These are phyloP conservation scores for Drosophila repleta DNA, from an alignment of 1,140 invertebrate species.

Conservation along the genomic window DNA sequence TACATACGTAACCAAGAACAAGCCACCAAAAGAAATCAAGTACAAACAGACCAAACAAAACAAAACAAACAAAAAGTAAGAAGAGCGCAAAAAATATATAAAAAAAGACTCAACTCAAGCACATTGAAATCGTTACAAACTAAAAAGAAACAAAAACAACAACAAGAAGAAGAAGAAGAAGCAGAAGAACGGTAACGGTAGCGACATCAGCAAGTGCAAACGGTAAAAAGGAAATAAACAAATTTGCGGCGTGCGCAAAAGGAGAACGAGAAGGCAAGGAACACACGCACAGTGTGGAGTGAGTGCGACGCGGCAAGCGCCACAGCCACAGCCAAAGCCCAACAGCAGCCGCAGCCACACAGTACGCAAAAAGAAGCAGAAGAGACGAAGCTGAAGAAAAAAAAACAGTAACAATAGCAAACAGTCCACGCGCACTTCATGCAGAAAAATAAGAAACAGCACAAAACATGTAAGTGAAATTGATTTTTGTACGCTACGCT, in stretches of 20 bases:
- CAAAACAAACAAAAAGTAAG: slow-evolving; percentile 11
- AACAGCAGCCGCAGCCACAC: slow-evolving; percentile 12
- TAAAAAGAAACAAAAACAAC: slow-evolving; percentile 7
- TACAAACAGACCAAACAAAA: slow-evolving; percentile 29
- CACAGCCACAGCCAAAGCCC: slow-evolving; percentile 33
- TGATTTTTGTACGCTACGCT: slow-evolving; percentile 52
- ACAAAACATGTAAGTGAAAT: slow-evolving; percentile 77
- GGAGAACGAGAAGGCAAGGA: not conserved
- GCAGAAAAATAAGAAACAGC: slow-evolving; percentile 70
- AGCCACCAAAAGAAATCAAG: slow-evolving; percentile 16
- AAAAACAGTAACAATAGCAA: slow-evolving; percentile 18
- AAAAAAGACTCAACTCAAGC: slow-evolving; percentile 13
- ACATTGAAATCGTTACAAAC: slow-evolving; percentile 16
- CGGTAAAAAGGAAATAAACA: slow-evolving; percentile 31
- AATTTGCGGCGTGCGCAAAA: slow-evolving; percentile 35
- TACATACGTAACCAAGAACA: slow-evolving; percentile 19
- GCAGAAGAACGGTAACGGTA: slow-evolving; percentile 8
- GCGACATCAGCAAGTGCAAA: slow-evolving; percentile 2
- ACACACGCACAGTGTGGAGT: slow-evolving; percentile 12
- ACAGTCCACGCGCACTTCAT: slow-evolving; percentile 55
- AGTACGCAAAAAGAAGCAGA: slow-evolving; percentile 7
- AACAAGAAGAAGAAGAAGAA: slow-evolving; percentile 1
- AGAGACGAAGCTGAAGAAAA: not conserved
- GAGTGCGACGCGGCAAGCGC: slow-evolving; percentile 16
- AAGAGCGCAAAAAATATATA: slow-evolving; percentile 1